These are phyloP conservation scores for Oxystoma pomonae DNA, from an alignment of 2,888 invertebrate species.

Conservation along the genomic window DNA sequence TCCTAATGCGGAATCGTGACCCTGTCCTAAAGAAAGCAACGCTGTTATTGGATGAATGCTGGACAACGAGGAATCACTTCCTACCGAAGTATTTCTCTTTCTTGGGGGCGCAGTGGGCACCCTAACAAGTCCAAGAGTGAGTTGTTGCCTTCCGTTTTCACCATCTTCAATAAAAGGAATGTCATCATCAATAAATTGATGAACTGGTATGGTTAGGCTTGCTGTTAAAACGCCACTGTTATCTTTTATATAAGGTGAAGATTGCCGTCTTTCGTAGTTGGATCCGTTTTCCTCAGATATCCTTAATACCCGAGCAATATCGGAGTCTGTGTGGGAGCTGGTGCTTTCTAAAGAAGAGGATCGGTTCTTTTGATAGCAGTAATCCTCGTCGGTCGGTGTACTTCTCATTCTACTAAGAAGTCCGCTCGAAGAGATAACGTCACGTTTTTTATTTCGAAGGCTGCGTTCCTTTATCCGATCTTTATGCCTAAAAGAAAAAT, in stretches of 20 bases:
- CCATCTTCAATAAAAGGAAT: conserved; percentile 66
- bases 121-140: conserved; percentile 43
- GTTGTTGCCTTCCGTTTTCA: conserved; percentile 41
- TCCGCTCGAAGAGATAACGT: conserved; percentile 53
- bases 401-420: conserved; percentile 52
- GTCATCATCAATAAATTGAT: conserved; percentile 52
- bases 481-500: conserved; percentile 41
- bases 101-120: conserved; percentile 46
- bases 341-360: conserved; percentile 46
- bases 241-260: conserved; percentile 54
- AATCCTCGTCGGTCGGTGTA: conserved; percentile 44
- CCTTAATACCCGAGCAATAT: conserved; percentile 44
- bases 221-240: conserved; percentile 70
- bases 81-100: conserved; percentile 50
- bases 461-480: conserved; percentile 46
- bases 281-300: conserved; percentile 31
- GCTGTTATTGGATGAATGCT: conserved; percentile 45
- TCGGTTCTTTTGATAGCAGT: conserved; percentile 42
- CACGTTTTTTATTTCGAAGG: conserved; percentile 50
- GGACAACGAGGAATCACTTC: conserved; percentile 49
- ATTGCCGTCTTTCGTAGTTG: conserved; percentile 51
- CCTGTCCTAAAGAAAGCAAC: conserved; percentile 42
- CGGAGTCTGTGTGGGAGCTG: conserved; percentile 53
- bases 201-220: conserved; percentile 70
- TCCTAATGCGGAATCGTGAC: conserved; percentile 62